Base-by-base conservation (phyloP, 2,113 vertebrate genomes). In the Pipa parva region DNA sequence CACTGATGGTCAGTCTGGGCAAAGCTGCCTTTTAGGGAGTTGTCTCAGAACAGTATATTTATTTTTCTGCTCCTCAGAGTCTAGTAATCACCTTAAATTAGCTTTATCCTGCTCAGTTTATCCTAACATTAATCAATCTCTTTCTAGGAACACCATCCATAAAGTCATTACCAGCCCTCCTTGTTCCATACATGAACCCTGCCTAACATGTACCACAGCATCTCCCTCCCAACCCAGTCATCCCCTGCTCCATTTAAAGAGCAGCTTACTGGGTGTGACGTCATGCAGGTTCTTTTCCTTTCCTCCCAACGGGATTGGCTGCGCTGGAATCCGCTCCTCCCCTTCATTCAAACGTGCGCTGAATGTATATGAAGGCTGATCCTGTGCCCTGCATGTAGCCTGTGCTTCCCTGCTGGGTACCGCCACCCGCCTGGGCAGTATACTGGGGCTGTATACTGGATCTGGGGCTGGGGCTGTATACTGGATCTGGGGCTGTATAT, bases 271-370 rank as follows among this genome's bases (percentile, higher is more conserved):
- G 39, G 55, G 7, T 49, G 15, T 42, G 46, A 49, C 56, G 28
- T 68, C 55, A 37, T 15, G 6, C 8, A 9, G n/a, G 27, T 25
- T 31, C 17, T 21, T 6, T 8, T 22, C 28, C 49, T 22, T 11
- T 26, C 22, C 28, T 4, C 15, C 17, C 5, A 3, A 21, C 20
- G 24, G 8, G 31, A 70, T 61, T 70, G 66, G 57, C n/a, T 13
- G 25, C 1, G 5, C 1, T 6, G 7, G 8, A 25, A 3, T 31
- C 21, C 29, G 50, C 36, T 58, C 45, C 66, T 45, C 33, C 57
- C 66, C 48, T 61, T 22, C 66, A 61, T 70, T 70, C 66, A 70
- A 61, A 70, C 66, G 66, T 70, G 66, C 45, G 21, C 17, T 31
- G 58, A 54, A 60, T 70, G 50, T 27, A 21, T 54, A 49, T 28